Conservation (phyloP, 2,888 invertebrate genomes). For the Eupithecia centaureata region DNA sequence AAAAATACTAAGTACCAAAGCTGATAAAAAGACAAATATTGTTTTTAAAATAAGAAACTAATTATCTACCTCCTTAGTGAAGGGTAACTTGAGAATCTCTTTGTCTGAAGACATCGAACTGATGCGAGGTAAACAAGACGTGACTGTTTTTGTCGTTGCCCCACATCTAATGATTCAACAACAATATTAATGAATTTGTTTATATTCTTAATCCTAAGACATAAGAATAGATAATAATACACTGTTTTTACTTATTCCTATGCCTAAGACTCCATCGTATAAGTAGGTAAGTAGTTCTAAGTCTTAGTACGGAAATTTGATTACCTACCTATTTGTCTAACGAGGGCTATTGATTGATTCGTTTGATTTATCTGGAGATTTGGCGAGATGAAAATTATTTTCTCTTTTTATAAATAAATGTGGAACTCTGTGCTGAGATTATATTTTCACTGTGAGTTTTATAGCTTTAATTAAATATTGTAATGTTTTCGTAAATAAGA, state of each 20-base stretch:
- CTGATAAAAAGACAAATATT: background rate
- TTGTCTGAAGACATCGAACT: slow-evolving; percentile 64
- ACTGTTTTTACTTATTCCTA: background rate
- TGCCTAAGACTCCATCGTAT: background rate
- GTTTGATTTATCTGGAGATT: background rate
- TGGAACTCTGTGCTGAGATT: too few species aligned
- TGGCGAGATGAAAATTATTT: background rate
- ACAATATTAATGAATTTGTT: slow-evolving; percentile 25
- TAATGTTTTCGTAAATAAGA: too few species aligned
- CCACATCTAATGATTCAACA: slow-evolving; percentile 52
- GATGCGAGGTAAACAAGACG: slow-evolving; percentile 55
- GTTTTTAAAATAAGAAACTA: slow-evolving; percentile 32
- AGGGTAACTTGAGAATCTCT: slow-evolving; percentile 55
- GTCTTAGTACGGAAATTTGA: background rate
- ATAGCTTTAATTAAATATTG: too few species aligned
- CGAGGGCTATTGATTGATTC: background rate
- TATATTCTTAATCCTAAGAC: too few species aligned
- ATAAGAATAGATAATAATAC: too few species aligned
- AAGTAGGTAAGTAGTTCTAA: background rate
- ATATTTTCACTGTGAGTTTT: too few species aligned
- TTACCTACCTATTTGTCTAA: background rate
- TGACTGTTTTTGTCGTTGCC: slow-evolving; percentile 57
- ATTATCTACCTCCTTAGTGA: slow-evolving; percentile 46
- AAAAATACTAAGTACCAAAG: too few species aligned
- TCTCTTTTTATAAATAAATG: too few species aligned